Base-by-base conservation (phyloP, 53 echinoderm and acorn worm species). In the Holothuria leucospilota region DNA sequence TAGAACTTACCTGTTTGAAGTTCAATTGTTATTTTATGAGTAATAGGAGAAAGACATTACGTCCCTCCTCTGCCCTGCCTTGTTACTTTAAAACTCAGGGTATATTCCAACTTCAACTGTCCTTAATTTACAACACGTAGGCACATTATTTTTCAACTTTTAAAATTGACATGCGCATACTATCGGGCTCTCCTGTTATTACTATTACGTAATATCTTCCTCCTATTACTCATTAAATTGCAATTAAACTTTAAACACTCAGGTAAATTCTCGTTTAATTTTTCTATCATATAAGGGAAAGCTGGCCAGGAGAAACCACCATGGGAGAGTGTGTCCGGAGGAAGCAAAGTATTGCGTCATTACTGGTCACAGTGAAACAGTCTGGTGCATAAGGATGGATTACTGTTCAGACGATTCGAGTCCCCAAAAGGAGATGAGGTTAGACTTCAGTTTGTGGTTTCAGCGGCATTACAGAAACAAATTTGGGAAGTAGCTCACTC, bases 1-100 rank as follows among this genome's bases (percentile, higher is more conserved):
- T 26, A 82, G 61, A 82, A 82, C 82, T 60, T 65, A 65, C 65
- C 65, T 62, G 82, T 82, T 82, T 82, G 82, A 61, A 21, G 39
- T 82, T 82, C 62, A 2, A 82, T 82, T 59, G 52, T 59, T 53
- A 82, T 82, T 82, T 53, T 82, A 82, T 82, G 39, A 82, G 82
- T 82, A 82, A 82, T 61, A 82, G 52, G 26, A 82, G n/a, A 29
- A 39, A 82, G 82, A 62, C 56, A 61, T 82, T 82, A 82, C 63
- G 82, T 82, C 62, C 82, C 82, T 82, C 82, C 82, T 42, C 25
- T 20, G 21, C 78, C 53, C 78, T 51, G 58, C 78, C 73, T 65
- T 28, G 24, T 65, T 65, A 65, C 28, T 34, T 24, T 65, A 16
- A 65, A 65, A 5, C 15, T 65, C 24, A 26, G 65, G 65, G 28